Conservation (phyloP, 2,113 vertebrate species). For the Barbus barbus region DNA sequence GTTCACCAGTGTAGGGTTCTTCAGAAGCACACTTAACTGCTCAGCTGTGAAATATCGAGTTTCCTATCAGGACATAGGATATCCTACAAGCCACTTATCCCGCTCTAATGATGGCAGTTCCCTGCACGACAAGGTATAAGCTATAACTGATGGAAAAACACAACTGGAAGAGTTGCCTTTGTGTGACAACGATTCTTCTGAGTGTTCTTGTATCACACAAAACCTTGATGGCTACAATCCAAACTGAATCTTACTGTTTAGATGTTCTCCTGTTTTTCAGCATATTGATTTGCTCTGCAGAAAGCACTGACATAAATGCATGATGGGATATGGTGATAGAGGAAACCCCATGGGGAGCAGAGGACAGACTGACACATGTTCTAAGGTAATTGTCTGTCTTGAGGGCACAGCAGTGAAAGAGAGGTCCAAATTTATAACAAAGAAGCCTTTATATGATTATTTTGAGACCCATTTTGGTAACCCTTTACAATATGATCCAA, state of each 20-base stretch:
- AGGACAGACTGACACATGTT: not conserved
- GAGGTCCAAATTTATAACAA: too few species aligned
- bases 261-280: not conserved
- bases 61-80: slow-evolving; percentile 13
- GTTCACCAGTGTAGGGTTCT: not conserved
- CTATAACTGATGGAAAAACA: not conserved
- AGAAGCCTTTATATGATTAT: not conserved
- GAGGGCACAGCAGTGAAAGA: not conserved
- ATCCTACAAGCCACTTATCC: not conserved
- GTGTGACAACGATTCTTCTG: not conserved
- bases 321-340: not conserved
- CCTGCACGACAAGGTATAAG: slow-evolving; percentile 7
- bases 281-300: not conserved
- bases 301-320: slow-evolving; percentile 6
- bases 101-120: not conserved
- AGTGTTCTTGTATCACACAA: not conserved
- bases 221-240: not conserved
- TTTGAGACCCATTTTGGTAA: not conserved
- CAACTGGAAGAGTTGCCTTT: not conserved
- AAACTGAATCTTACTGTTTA: not conserved
- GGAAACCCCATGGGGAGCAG: not conserved
- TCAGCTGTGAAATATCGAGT: slow-evolving; percentile 11
- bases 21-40: slow-evolving; percentile 3
- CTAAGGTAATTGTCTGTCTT: slow-evolving; percentile 1
- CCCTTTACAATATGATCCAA: too few species aligned